These are phyloP conservation scores for Toxotes chatareus DNA, from an alignment of 2,113 vertebrate genomes.

Conservation along the genomic window DNA sequence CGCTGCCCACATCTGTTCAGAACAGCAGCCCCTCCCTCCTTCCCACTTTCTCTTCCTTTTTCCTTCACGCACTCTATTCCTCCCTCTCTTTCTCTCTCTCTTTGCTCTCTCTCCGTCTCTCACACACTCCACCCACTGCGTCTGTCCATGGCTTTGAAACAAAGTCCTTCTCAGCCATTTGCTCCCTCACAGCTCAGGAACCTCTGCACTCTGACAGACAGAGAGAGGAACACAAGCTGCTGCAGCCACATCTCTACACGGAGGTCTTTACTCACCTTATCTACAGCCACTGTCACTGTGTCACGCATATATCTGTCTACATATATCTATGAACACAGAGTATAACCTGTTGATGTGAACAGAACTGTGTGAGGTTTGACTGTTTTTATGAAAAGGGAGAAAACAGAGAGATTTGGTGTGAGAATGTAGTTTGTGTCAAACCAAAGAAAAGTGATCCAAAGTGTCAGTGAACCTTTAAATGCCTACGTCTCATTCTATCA, in stretches of 20 bases:
- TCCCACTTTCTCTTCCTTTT: slow-evolving; percentile 53
- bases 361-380: too few species aligned
- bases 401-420: not conserved
- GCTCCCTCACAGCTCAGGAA: slow-evolving; percentile 5
- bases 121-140: slow-evolving; percentile 38
- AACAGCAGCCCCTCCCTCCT: slow-evolving; percentile 59
- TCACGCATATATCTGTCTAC: too few species aligned
- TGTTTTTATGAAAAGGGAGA: too few species aligned
- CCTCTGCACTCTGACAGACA: slow-evolving; percentile 4
- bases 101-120: not conserved
- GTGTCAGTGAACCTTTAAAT: not conserved
- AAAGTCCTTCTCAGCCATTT: slow-evolving; percentile 40
- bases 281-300: not conserved
- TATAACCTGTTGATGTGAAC: too few species aligned
- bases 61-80: slow-evolving; percentile 15
- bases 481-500: too few species aligned
- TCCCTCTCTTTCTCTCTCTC: too few species aligned
- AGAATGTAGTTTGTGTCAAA: not conserved
- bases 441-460: not conserved
- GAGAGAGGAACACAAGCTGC: not conserved
- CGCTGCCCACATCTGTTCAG: slow-evolving; percentile 72
- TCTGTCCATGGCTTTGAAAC: slow-evolving; percentile 47
- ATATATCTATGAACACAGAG: too few species aligned
- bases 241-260: not conserved
- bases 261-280: not conserved